Conservation (phyloP, 2,797 vertebrate genomes). For the Telmatherina bonti region DNA sequence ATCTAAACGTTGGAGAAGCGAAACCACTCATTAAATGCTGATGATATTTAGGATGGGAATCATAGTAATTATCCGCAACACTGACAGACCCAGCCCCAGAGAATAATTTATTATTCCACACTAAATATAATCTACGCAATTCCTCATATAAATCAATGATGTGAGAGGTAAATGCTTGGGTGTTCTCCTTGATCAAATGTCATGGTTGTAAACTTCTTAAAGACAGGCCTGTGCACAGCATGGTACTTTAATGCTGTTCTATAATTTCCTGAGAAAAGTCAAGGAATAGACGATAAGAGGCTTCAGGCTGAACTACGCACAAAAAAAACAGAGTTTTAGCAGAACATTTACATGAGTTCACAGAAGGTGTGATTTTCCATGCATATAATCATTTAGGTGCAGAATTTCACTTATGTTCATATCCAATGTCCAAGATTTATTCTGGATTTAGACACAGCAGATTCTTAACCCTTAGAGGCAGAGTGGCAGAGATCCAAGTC, state of each 20-base stretch:
- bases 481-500: neutral
- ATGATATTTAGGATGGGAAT: slow-evolving; percentile 30
- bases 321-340: neutral
- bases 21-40: slow-evolving; percentile 13
- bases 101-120: neutral
- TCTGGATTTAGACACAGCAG: neutral
- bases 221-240: slow-evolving; percentile 39
- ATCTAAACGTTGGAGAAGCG: slow-evolving; percentile 22
- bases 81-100: neutral
- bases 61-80: slow-evolving; percentile 28
- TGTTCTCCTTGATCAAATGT: slow-evolving; percentile 42
- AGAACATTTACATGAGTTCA: slow-evolving; percentile 8
- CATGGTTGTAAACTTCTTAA: slow-evolving; percentile 49
- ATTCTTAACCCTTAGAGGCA: neutral
- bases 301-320: slow-evolving; percentile 26
- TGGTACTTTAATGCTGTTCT: slow-evolving; percentile 37
- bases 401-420: slow-evolving; percentile 6
- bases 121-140: slow-evolving; percentile 13
- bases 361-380: slow-evolving; percentile 7
- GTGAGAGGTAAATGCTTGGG: slow-evolving; percentile 9
- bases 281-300: slow-evolving; percentile 31
- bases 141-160: slow-evolving; percentile 25
- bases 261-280: slow-evolving; percentile 40
- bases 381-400: neutral
- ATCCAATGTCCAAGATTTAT: slow-evolving; percentile 2